Conservation (phyloP, 2,797 vertebrate species). For the Fistularia tabacaria region DNA sequence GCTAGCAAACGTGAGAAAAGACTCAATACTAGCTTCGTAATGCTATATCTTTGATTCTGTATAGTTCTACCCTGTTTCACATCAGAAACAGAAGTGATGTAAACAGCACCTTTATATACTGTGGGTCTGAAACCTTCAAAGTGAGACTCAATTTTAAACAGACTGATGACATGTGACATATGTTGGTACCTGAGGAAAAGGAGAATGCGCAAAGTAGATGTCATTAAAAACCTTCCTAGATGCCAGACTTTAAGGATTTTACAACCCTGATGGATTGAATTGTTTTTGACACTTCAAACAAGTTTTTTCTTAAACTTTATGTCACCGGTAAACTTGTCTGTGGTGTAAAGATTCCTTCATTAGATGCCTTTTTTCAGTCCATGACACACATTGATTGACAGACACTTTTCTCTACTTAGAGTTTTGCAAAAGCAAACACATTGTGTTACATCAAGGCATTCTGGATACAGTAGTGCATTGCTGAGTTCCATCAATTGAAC, state of each 20-base stretch:
- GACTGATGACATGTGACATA: conserved; percentile 43
- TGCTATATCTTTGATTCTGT: too few species aligned
- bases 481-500: conserved; percentile 20
- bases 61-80: not conserved
- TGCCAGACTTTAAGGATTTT: too few species aligned
- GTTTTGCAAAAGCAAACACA: not conserved
- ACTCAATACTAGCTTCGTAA: too few species aligned
- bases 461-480: conserved; percentile 50
- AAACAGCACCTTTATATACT: conserved; percentile 3
- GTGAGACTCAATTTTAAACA: conserved; percentile 8
- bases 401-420: not conserved
- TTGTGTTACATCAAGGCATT: conserved; percentile 57
- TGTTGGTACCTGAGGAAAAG: conserved; percentile 57
- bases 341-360: not conserved
- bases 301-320: too few species aligned
- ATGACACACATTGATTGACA: not conserved
- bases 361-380: not conserved
- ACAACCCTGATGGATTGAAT: too few species aligned
- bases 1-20: too few species aligned
- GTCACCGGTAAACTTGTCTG: too few species aligned
- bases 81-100: not conserved
- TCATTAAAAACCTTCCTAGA: not conserved
- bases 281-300: too few species aligned
- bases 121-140: not conserved
- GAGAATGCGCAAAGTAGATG: conserved; percentile 23